Percentiles rank a stretch among this genome's conserved stretches.
Conservation (phyloP, 1,140 invertebrate species). For the Bombus confusus region DNA sequence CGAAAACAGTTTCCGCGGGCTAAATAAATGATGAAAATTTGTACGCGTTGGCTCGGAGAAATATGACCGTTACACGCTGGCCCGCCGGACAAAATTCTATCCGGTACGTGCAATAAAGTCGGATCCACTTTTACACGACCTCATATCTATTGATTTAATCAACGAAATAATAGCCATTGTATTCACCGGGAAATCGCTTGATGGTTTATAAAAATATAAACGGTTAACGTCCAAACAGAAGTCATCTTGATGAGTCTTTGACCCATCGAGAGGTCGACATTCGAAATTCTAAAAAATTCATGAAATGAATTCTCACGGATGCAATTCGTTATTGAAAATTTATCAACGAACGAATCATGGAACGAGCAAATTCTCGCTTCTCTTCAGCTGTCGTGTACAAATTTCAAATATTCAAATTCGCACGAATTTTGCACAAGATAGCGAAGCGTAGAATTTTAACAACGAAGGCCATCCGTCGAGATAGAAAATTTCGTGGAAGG, state of each 20-base stretch:
- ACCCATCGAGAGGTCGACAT: neutral
- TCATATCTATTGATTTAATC: conserved; percentile 32
- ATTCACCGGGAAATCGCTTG: neutral
- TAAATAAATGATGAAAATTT: conserved; percentile 49
- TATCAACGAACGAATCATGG: neutral
- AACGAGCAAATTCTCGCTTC: neutral
- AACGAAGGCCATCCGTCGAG: neutral
- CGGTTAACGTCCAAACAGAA: neutral
- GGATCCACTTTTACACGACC: conserved; percentile 10
- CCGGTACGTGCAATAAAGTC: conserved; percentile 25
- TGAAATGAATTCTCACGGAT: neutral
- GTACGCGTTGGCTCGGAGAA: conserved; percentile 24
- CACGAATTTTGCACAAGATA: neutral
- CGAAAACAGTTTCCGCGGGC: conserved; percentile 20
- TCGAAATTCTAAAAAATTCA: neutral
- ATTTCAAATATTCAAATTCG: neutral
- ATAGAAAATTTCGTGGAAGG: neutral
- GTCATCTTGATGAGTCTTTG: neutral
- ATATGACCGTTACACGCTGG: conserved; percentile 18
- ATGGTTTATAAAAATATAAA: neutral
- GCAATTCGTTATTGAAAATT: neutral
- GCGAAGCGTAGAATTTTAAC: neutral
- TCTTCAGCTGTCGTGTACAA: neutral
- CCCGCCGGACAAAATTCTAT: conserved; percentile 9
- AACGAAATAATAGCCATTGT: conserved; percentile 16